phyloP scores from a whole-genome alignment of 2,797 vertebrate species.

The Rachycentron canadum region DNA sequence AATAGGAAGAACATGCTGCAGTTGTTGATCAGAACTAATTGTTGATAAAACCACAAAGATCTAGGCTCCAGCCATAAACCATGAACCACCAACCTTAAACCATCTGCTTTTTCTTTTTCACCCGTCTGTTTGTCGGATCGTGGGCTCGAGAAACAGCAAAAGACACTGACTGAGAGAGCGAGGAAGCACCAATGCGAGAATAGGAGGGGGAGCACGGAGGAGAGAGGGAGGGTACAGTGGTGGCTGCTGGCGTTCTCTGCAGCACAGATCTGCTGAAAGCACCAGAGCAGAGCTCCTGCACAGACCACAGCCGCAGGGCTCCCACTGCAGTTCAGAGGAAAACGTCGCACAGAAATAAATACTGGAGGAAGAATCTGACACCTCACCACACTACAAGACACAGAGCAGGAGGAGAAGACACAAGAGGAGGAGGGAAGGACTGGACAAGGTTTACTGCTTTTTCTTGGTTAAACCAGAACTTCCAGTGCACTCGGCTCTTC shows the following conservation, averaged over 20 bases:
- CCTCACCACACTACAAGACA: constrained; percentile 31
- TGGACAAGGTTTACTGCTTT: constrained; percentile 29
- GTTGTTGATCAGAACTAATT: too few relatives aligned
- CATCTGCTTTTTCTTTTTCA: background rate
- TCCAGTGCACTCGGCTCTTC: constrained; percentile 40
- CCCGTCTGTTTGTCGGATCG: background rate
- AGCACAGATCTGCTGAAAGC: constrained; percentile 77
- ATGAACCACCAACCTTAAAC: background rate
- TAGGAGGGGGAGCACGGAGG: constrained; percentile 51
- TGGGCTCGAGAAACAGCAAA: constrained; percentile 13
- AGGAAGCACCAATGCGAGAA: constrained; percentile 56
- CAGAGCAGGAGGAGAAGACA: constrained; percentile 33
- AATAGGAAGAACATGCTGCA: background rate
- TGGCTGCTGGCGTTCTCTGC: constrained; percentile 73
- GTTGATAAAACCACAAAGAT: background rate
- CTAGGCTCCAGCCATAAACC: background rate
- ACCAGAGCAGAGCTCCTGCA: constrained; percentile 71
- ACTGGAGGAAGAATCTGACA: constrained; percentile 23
- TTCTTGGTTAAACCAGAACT: constrained; percentile 63
- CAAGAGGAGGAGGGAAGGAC: constrained; percentile 44
- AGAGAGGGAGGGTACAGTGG: constrained; percentile 65
- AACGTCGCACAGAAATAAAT: constrained; percentile 29
- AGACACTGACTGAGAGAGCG: constrained; percentile 45
- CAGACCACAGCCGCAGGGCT: constrained; percentile 71
- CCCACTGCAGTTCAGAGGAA: constrained; percentile 55